Percentiles rank a stretch among this genome's conserved stretches.
Conservation (phyloP, 2,888 invertebrate species). For the Rhaphigaster nebulosa region DNA sequence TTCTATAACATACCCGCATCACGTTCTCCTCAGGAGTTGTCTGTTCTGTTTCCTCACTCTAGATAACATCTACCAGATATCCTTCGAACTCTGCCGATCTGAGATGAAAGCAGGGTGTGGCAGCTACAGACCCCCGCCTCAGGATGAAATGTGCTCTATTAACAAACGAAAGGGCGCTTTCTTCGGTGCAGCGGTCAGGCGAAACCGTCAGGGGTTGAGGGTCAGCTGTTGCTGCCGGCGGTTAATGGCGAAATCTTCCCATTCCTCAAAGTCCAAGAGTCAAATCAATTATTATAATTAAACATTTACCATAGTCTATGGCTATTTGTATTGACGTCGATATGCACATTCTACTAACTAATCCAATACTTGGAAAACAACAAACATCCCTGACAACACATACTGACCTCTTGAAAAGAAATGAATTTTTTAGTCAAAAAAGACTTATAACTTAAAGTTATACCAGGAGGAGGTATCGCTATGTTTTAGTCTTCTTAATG, state of each 20-base stretch:
- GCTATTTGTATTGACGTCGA: too few relatives aligned
- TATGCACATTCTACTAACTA: too few relatives aligned
- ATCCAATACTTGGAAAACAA: too few relatives aligned
- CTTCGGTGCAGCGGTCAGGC: background rate
- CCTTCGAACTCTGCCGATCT: constrained; percentile 6
- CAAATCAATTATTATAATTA: background rate
- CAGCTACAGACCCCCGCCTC: background rate
- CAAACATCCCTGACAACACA: too few relatives aligned
- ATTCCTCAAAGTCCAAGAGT: background rate
- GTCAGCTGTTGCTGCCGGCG: background rate
- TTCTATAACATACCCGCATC: constrained; percentile 10
- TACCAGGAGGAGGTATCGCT: too few relatives aligned
- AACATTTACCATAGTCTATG: background rate
- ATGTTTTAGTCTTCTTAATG: too few relatives aligned
- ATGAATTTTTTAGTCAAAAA: too few relatives aligned
- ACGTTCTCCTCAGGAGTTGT: background rate
- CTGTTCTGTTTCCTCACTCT: background rate
- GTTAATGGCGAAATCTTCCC: background rate
- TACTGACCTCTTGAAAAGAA: too few relatives aligned
- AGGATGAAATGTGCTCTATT: constrained; percentile 17
- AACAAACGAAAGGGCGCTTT: constrained; percentile 20
- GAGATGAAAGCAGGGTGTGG: constrained; percentile 17
- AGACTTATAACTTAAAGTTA: too few relatives aligned
- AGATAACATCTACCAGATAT: constrained; percentile 26
- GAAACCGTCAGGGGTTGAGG: background rate